Base-by-base conservation (phyloP, 2,797 vertebrate genomes). In the Sebastes melanostomus region DNA sequence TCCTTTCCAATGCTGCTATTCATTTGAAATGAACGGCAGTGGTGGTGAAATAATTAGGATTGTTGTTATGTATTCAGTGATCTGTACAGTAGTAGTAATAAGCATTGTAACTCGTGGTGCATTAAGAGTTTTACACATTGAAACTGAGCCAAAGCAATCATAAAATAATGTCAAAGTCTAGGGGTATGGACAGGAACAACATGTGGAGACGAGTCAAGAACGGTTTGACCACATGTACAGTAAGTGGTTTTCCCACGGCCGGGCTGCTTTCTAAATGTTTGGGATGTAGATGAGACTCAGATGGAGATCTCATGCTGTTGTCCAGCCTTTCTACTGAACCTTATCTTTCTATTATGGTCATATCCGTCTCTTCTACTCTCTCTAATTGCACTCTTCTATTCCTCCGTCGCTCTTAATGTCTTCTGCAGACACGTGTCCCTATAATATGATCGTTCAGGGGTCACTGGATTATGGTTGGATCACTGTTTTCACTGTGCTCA, bases 201-300 rank as follows among this genome's bases (percentile, higher is more conserved):
- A 73, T 71, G 34, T 75, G 62, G 75, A 36, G 29, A 73, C 3
- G 6, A 46, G 34, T 77, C 29, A 16, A 70, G 20, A 27, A 60
- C 8, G 2, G 11, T 72, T 71, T 58, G 77, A 67, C 60, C 60
- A 76, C 67, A 46, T 70, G 29, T 58, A 52, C 67, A 36, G 9
- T 4, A 29, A 60, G 46, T 13, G 30, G 9, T 82, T 81, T 81
- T 83, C 75, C 58, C 58, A 72, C 8, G 38, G 24, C 24, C 4
- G 7, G 10, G 10, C 6, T n/a, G 32, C 6, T 72, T 71, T 46
- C 30, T 22, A 10, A 54, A 3, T 60, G 52, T 36, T 71, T 56
- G 11, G 67, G 67, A 59, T 38, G 60, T 13, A 12, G 52, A 75
- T 54, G 50, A 46, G 24, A 82, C 38, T 66, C 25, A 65, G 66